Percentiles rank a stretch among this genome's conserved stretches.
Conservation (phyloP, 2,797 vertebrate genomes). For the Cryptoblepharus egeriae region DNA sequence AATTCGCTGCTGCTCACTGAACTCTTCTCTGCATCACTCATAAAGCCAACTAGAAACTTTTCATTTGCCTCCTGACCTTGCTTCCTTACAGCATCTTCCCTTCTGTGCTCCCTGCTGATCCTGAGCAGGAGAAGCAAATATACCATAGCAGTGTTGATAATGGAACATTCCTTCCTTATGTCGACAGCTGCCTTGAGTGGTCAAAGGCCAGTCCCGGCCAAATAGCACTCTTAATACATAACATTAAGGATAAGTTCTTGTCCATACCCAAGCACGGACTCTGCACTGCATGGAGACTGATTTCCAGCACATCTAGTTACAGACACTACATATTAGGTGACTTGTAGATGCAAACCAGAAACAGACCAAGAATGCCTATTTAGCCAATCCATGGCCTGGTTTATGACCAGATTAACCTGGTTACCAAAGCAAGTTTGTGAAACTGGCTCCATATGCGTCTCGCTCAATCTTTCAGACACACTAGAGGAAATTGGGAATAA, state of each 20-base stretch:
- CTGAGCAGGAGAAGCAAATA: neutral
- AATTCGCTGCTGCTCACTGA: neutral
- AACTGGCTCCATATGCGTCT: neutral
- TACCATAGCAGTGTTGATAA: neutral
- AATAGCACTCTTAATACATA: neutral
- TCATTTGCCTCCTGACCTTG: neutral
- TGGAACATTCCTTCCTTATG: neutral
- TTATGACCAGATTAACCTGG: slow-evolving; percentile 11
- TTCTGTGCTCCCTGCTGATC: neutral
- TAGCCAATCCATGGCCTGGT: neutral
- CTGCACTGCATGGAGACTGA: neutral
- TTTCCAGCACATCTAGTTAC: neutral
- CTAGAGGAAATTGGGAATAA: neutral
- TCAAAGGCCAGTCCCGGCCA: neutral
- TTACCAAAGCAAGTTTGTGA: slow-evolving; percentile 1
- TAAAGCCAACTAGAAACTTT: neutral
- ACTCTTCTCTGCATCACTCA: neutral
- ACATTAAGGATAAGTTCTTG: neutral
- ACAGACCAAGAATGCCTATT: neutral
- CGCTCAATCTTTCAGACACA: neutral
- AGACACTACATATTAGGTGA: neutral
- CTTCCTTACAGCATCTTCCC: neutral
- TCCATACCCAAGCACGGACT: neutral
- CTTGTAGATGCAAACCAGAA: slow-evolving; percentile 7
- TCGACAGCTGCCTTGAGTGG: neutral